Percentiles rank a stretch among this genome's conserved stretches.
Conservation (phyloP, 2,888 invertebrate species). For the Zhuqinia jingwanae region DNA sequence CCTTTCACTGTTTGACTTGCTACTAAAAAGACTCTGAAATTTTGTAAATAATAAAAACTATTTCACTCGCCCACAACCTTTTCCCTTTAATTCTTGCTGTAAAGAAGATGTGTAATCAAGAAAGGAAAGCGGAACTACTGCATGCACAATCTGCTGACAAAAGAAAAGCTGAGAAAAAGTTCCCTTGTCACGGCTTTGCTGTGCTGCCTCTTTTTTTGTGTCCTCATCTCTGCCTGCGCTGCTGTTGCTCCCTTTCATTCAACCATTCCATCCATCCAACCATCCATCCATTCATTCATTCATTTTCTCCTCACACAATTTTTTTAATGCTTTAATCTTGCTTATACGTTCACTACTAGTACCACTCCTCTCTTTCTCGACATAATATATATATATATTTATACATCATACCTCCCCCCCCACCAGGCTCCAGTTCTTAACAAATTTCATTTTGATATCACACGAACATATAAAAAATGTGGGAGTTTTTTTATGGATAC, state of each 20-base stretch:
- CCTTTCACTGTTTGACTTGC: too few relatives aligned
- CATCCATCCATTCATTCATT: slow-evolving; percentile 10
- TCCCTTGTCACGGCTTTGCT: slow-evolving; percentile 2
- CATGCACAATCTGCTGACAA: slow-evolving; percentile 6
- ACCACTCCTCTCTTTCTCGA: background rate
- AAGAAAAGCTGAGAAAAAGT: slow-evolving; percentile 23
- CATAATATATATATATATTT: too few relatives aligned
- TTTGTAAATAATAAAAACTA: background rate
- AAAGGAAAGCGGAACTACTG: background rate
- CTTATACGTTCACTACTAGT: background rate
- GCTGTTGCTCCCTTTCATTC: slow-evolving; percentile 26
- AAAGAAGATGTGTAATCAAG: slow-evolving; percentile 20
- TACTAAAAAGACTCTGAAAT: too few relatives aligned
- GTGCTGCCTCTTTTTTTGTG: too few relatives aligned
- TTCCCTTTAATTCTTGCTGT: background rate
- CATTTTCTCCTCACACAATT: background rate
- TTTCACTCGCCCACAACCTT: background rate
- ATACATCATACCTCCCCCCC: too few relatives aligned
- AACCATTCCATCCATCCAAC: slow-evolving; percentile 18
- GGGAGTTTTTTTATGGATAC: slow-evolving; percentile 21
- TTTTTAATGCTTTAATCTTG: slow-evolving; percentile 8
- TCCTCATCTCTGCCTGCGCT: too few relatives aligned
- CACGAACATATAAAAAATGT: background rate
- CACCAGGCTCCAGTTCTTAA: slow-evolving; percentile 9
- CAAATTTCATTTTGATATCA: slow-evolving; percentile 38